Evolutionary conservation across 2,113 vertebrate species (phyloP).

Genomic region (Aviceda subcristata): DNA sequence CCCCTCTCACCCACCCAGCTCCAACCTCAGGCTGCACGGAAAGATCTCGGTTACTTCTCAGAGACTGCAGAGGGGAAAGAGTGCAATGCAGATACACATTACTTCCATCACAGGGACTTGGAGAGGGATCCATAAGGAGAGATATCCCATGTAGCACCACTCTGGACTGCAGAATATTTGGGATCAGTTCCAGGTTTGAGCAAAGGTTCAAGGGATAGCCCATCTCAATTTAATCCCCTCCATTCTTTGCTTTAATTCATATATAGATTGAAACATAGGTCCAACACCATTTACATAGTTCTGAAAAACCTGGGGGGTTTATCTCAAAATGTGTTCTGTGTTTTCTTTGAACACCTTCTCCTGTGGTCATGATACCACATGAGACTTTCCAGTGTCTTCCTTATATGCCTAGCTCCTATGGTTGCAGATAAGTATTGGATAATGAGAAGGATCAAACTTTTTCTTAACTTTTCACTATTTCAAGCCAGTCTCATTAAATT

Average conservation of each 20-base stretch:
- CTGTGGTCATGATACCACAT: not conserved
- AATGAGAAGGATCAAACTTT: not conserved
- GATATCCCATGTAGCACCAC: not conserved
- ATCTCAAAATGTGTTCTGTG: not conserved
- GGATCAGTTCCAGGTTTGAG: not conserved
- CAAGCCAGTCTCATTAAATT: not conserved
- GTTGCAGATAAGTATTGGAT: not conserved
- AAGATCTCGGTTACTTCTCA: not conserved
- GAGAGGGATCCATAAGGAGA: not conserved
- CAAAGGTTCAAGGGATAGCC: not conserved
- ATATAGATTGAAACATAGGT: not conserved
- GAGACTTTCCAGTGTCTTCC: not conserved
- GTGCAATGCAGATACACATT: rapidly evolving
- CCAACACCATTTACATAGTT: not conserved
- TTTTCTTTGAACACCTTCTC: not conserved
- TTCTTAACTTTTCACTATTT: not conserved
- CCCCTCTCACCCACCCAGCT: not conserved
- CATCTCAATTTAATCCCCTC: not conserved
- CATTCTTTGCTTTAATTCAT: not conserved
- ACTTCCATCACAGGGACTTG: not conserved
- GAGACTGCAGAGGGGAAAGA: not conserved
- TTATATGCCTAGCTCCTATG: not conserved
- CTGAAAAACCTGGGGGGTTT: not conserved
- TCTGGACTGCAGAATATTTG: not conserved
- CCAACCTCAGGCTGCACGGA: not conserved